phyloP scores from a whole-genome alignment of 2,888 invertebrate genomes.

The Tubulanus polymorphus region DNA sequence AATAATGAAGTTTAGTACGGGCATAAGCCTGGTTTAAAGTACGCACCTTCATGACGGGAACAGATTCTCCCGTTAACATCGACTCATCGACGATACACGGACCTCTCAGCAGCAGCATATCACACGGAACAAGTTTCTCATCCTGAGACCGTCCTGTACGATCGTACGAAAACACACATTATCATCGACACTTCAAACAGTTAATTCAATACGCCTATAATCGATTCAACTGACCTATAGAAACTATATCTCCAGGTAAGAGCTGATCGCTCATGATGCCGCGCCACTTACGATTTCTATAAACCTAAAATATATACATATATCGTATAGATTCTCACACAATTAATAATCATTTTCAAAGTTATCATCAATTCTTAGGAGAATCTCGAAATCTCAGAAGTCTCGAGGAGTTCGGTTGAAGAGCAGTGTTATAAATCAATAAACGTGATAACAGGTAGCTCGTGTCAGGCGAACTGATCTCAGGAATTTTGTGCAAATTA shows the following conservation, averaged over 20 bases:
- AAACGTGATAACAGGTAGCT: too few species aligned
- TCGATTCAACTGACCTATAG: constrained; percentile 61
- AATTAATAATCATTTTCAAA: neutral
- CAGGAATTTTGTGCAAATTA: too few species aligned
- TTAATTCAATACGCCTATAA: neutral
- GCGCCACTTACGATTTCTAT: constrained; percentile 86
- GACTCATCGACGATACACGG: constrained; percentile 98
- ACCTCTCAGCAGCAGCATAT: constrained; percentile 86
- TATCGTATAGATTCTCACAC: neutral
- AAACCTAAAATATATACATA: constrained; percentile 62
- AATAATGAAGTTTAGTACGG: neutral
- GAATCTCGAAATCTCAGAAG: too few species aligned
- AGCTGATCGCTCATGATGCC: constrained; percentile 80
- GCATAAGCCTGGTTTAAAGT: neutral
- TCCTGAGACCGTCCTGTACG: constrained; percentile 69
- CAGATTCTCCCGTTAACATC: constrained; percentile 97
- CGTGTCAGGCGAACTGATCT: too few species aligned
- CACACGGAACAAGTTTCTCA: constrained; percentile 91
- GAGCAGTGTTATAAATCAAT: too few species aligned
- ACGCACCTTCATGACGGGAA: constrained; percentile 90
- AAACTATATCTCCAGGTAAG: constrained; percentile 94
- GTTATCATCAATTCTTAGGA: too few species aligned
- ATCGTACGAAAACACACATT: neutral
- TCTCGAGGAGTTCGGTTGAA: too few species aligned
- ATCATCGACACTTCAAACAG: neutral